A percentile compares a stretch with the other conserved stretches of the same genome.
Evolutionary conservation across 2,888 invertebrate genomes (phyloP).

Genomic region (Limnephilus marmoratus): DNA sequence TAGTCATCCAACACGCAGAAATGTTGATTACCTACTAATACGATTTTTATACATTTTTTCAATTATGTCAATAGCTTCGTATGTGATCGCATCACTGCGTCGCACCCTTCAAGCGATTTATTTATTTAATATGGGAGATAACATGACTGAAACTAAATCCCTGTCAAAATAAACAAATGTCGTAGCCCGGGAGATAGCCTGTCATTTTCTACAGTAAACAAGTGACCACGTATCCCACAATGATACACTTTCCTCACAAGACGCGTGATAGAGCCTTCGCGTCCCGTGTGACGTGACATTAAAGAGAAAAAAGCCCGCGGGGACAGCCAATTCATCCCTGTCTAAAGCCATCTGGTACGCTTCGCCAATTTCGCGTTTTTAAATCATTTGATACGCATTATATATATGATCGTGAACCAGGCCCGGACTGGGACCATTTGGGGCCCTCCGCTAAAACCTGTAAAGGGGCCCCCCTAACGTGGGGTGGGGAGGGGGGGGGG

Average conservation of each 20-base stretch:
- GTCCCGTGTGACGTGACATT: background rate
- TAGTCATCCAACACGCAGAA: too few species aligned
- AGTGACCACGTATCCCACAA: background rate
- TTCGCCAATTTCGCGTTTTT: slow-evolving; percentile 2
- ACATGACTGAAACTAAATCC: background rate
- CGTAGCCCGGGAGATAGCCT: background rate
- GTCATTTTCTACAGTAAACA: background rate
- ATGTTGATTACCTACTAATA: too few species aligned
- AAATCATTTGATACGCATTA: slow-evolving; percentile 3
- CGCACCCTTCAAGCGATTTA: background rate
- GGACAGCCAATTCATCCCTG: background rate
- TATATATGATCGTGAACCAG: too few species aligned
- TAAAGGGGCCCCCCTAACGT: too few species aligned
- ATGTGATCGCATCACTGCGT: too few species aligned
- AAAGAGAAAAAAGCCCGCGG: background rate
- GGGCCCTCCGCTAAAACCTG: too few species aligned
- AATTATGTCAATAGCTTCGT: too few species aligned
- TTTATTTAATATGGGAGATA: background rate
- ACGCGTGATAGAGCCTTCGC: background rate
- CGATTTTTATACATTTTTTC: too few species aligned
- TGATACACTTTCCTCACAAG: background rate
- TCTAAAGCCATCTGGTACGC: background rate
- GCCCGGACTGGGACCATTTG: too few species aligned
- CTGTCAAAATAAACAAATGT: background rate
- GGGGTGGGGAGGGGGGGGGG: too few species aligned